Evolutionary conservation across 2,113 vertebrate genomes (phyloP).

Genomic region (Xenopus tropicalis): UCB_Xtro_10.0 CM004451.2:71090001-71090500

Average conservation of each 20-base stretch:
- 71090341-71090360: background rate
- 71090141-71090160: constrained; percentile 81
- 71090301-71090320: constrained; percentile 1
- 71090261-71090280: constrained; percentile 16
- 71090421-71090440: too few species aligned
- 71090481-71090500: too few species aligned
- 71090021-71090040: constrained; percentile 85
- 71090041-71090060: constrained; percentile 86
- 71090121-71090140: constrained; percentile 83
- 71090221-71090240: constrained; percentile 65
- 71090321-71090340: background rate
- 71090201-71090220: constrained; percentile 56
- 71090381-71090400: background rate
- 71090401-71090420: too few species aligned
- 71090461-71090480: too few species aligned
- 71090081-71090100: constrained; percentile 84
- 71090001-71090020: constrained; percentile 87
- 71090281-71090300: constrained; percentile 4
- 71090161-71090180: constrained; percentile 74
- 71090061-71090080: constrained; percentile 85
- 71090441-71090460: too few species aligned
- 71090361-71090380: background rate
- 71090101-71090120: constrained; percentile 82
- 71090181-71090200: constrained; percentile 68
- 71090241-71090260: constrained; percentile 61